Conservation (phyloP, 1,140 invertebrate species). For the Apis cerana region DNA sequence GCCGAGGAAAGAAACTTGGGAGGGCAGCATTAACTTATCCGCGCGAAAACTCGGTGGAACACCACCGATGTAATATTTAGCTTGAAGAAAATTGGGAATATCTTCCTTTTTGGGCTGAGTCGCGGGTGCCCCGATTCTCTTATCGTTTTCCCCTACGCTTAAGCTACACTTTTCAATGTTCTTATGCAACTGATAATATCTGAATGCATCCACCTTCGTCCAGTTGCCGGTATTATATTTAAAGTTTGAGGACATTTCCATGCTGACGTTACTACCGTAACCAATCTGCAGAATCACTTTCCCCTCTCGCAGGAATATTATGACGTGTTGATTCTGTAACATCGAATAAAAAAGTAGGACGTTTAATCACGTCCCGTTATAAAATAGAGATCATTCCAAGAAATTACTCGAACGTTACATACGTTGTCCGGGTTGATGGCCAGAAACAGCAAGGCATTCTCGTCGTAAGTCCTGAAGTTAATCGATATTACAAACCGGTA, state of each 20-base stretch:
- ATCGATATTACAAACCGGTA: slow-evolving; percentile 90
- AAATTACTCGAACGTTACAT: slow-evolving; percentile 14
- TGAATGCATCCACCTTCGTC: slow-evolving; percentile 87
- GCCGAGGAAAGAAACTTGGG: slow-evolving; percentile 87
- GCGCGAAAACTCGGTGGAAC: slow-evolving; percentile 86
- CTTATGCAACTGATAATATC: slow-evolving; percentile 78
- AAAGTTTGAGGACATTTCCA: slow-evolving; percentile 86
- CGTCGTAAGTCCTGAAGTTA: slow-evolving; percentile 92
- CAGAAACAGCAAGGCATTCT: slow-evolving; percentile 93
- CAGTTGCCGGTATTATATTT: slow-evolving; percentile 92
- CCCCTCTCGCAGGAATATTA: slow-evolving; percentile 88
- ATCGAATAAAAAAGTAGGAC: neutral
- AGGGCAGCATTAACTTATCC: slow-evolving; percentile 72
- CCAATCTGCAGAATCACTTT: slow-evolving; percentile 88
- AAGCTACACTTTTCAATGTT: slow-evolving; percentile 78
- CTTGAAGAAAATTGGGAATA: slow-evolving; percentile 85
- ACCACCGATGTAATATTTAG: slow-evolving; percentile 90
- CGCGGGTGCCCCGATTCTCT: slow-evolving; percentile 84
- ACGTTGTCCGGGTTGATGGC: slow-evolving; percentile 87
- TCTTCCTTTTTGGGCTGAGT: slow-evolving; percentile 82
- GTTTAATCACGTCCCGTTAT: neutral
- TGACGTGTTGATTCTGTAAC: slow-evolving; percentile 88
- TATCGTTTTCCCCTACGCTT: slow-evolving; percentile 87
- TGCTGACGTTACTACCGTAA: slow-evolving; percentile 84
- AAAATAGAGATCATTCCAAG: neutral